Evolutionary conservation across 1,140 invertebrate species (phyloP), one percentile per base, ranked within the genome.

Genomic region (Oscheius sp.): DNA sequence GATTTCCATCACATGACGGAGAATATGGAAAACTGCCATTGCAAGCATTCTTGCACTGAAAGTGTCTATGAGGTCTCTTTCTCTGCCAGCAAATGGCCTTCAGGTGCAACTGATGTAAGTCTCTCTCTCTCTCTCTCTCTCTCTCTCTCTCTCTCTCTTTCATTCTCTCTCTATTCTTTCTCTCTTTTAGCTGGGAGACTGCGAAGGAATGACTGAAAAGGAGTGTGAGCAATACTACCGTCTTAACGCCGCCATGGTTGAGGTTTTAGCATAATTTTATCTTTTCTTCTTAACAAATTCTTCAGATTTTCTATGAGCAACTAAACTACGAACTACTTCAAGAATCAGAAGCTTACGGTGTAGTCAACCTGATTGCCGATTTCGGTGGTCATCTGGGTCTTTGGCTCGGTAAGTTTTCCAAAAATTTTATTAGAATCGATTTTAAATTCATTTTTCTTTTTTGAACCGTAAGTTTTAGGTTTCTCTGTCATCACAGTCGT

Each of bases 351-450:
- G 74, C 74, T 1, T 76, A 76, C 64, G 74, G 64, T 28, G 46
- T 76, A 26, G 74, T 76, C 31, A 76, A 75, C 32, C 32, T 76
- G 23, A 63, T 75, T 34, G 65, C 74, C 52, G 74, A 76, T 58
- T 74, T 76, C 45, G 74, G 74, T 34, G 74, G 74, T 32, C 74
- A 76, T 64, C 58, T 76, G n/a, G 74, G 74, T n/a, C 52, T 76
- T 4, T 76, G 74, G 74, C 45, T 76, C 45, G 74, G 74, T 74
- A 2, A 28, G 68, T 68, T 0, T 68, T 65, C n/a, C 1, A 67
- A 68, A 68, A 68, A 10, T 70, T 68, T 18, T 18, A 69, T 10
- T 70, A 67, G 15, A 1, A 70, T 68, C 65, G 35, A 13, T 64
- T n/a, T 42, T 58, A 13, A 7, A 58, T 13, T 10, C 15, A 10